Evolutionary conservation across 2,113 vertebrate species (phyloP).

Genomic region (Lepus europaeus): DNA sequence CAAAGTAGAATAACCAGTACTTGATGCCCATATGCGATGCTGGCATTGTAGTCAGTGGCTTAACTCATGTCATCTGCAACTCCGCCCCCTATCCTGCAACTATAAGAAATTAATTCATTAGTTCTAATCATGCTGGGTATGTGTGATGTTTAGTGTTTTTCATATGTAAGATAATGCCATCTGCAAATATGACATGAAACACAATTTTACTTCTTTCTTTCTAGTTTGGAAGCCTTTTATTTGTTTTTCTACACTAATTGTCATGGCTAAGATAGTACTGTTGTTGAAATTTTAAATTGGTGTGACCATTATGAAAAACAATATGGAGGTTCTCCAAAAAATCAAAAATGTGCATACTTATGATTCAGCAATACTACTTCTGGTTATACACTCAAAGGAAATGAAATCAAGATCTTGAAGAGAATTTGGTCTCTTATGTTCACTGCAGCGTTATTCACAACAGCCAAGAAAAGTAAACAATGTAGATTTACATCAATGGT

Average conservation of each 20-base stretch:
- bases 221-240: neutral
- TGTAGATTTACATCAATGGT: neutral
- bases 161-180: neutral
- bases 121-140: neutral
- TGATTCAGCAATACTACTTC: neutral
- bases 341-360: neutral
- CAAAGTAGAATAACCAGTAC: too few species aligned
- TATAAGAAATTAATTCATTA: neutral
- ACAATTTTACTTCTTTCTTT: neutral
- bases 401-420: neutral
- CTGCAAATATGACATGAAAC: neutral
- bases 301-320: neutral
- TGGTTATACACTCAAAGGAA: neutral
- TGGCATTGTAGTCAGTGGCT: too few species aligned
- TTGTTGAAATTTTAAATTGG: neutral
- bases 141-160: neutral
- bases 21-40: too few species aligned
- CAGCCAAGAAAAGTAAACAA: neutral
- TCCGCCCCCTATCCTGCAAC: too few species aligned
- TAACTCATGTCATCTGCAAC: too few species aligned
- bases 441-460: neutral
- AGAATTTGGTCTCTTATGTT: neutral
- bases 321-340: neutral
- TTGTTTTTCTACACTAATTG: neutral
- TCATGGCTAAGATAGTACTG: neutral